phyloP scores from a whole-genome alignment of 2,888 invertebrate species.

The Eupithecia abbreviata region DNA sequence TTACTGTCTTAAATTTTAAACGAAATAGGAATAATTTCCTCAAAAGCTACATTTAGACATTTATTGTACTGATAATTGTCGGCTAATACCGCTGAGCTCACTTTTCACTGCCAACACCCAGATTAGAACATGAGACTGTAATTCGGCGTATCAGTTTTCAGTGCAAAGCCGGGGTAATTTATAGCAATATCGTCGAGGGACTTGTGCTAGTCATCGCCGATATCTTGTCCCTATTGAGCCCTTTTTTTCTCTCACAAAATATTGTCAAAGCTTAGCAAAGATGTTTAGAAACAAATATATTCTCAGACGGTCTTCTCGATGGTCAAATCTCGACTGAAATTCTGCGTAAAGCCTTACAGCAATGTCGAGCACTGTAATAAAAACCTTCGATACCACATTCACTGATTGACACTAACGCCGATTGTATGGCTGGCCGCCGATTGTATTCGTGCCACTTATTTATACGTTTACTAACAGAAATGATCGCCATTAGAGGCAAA shows the following conservation, averaged over 20 bases:
- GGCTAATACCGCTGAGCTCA: neutral
- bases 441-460: neutral
- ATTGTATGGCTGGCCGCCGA: neutral
- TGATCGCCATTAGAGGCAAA: too few relatives aligned
- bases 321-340: neutral
- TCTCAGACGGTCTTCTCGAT: neutral
- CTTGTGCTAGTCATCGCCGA: neutral
- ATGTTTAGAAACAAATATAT: neutral
- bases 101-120: neutral
- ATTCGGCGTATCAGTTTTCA: conserved; percentile 36
- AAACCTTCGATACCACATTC: neutral
- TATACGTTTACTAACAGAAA: too few relatives aligned
- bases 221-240: neutral
- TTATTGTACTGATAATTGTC: neutral
- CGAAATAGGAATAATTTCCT: neutral
- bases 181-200: conserved; percentile 17
- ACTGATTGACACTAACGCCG: neutral
- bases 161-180: conserved; percentile 35
- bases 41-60: neutral
- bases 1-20: neutral
- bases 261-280: neutral
- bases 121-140: conserved; percentile 25
- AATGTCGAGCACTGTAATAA: neutral
- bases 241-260: neutral
- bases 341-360: neutral